Conservation (phyloP, 2,888 invertebrate genomes). For the Nineta flava region DNA sequence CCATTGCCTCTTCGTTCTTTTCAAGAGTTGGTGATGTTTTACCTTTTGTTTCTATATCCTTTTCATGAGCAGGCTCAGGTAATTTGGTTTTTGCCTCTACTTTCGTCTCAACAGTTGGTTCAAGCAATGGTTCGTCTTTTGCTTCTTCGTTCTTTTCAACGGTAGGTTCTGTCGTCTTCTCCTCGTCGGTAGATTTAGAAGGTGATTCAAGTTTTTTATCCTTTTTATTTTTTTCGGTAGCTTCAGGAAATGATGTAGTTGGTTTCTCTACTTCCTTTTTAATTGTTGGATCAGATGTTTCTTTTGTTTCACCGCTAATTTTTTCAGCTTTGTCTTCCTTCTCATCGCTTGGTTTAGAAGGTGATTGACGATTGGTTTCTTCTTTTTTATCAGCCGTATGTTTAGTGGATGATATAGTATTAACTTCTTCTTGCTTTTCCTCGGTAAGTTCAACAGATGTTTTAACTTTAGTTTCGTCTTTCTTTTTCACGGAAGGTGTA, state of each 20-base stretch:
- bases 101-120: neutral
- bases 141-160: conserved; percentile 5
- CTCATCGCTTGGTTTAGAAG: neutral
- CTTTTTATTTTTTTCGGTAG: neutral
- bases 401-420: conserved; percentile 6
- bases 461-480: conserved; percentile 1
- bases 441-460: conserved; percentile 9
- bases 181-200: neutral
- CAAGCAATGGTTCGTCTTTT: conserved; percentile 9
- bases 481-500: neutral
- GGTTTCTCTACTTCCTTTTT: conserved; percentile 7
- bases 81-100: too few relatives aligned
- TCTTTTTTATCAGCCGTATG: neutral
- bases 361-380: neutral
- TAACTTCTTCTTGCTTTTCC: conserved; percentile 9
- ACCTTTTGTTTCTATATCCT: too few relatives aligned
- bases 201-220: conserved; percentile 5
- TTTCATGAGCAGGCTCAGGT: too few relatives aligned
- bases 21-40: too few relatives aligned
- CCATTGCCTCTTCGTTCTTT: too few relatives aligned
- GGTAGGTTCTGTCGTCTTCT: neutral
- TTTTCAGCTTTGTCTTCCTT: too few relatives aligned
- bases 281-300: conserved; percentile 8
- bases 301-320: conserved; percentile 8
- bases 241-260: neutral